These are phyloP conservation scores for Drosophila willistoni DNA, from an alignment of 1,140 invertebrate genomes.

Conservation along the genomic window DNA sequence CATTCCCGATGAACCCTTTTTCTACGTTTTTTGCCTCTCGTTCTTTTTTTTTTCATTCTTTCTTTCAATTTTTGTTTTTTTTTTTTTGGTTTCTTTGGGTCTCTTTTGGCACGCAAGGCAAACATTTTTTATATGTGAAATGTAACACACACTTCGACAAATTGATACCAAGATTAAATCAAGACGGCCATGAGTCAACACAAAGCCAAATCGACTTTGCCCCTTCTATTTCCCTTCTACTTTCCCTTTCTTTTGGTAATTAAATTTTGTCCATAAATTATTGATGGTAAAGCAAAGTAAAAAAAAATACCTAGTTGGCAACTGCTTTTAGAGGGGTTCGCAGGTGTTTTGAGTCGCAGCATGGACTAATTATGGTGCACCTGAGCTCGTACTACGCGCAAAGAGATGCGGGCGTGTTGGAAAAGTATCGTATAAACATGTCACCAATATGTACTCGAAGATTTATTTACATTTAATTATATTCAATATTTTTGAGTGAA, in stretches of 20 bases:
- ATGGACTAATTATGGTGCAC: constrained; percentile 52
- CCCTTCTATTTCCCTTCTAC: background rate
- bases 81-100: constrained; percentile 10
- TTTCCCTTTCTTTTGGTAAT: constrained; percentile 35
- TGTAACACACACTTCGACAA: constrained; percentile 68
- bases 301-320: background rate
- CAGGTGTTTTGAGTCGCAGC: constrained; percentile 51
- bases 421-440: background rate
- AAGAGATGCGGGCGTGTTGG: constrained; percentile 28
- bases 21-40: background rate
- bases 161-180: constrained; percentile 76
- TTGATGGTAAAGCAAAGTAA: constrained; percentile 18
- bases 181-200: constrained; percentile 40
- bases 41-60: constrained; percentile 19
- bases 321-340: background rate
- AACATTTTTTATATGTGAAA: constrained; percentile 50
- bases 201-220: constrained; percentile 5
- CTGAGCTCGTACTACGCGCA: constrained; percentile 39
- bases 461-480: background rate
- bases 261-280: constrained; percentile 60
- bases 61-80: constrained; percentile 22
- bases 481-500: background rate
- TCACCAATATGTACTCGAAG: too few relatives aligned
- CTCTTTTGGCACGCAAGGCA: constrained; percentile 48
- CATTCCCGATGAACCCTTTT: constrained; percentile 37